Percentiles rank a stretch among this genome's conserved stretches.
Evolutionary conservation across 2,797 vertebrate genomes (phyloP).

Genomic region (Lacerta viridis): DNA sequence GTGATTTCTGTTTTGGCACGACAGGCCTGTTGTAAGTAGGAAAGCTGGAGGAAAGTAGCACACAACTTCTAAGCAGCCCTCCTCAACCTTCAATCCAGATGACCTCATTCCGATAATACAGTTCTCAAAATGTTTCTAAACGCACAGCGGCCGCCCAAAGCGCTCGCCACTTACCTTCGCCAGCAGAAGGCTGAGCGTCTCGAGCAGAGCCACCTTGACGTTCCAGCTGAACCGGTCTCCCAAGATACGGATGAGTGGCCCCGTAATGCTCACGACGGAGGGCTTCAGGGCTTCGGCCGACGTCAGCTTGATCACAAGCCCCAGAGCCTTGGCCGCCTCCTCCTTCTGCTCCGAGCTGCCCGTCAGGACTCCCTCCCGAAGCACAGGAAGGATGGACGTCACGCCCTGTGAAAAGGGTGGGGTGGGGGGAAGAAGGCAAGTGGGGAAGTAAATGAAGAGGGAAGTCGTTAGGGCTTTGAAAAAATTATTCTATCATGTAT

Average conservation of each 20-base stretch:
- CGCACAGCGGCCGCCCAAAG: neutral
- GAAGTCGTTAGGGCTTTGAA: neutral
- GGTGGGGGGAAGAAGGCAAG: neutral
- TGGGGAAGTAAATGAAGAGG: neutral
- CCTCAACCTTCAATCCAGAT: constrained; percentile 22
- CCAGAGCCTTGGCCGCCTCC: constrained; percentile 95
- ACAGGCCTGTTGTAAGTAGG: neutral
- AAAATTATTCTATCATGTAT: too few species aligned
- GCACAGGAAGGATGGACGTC: constrained; percentile 94
- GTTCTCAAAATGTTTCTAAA: constrained; percentile 1
- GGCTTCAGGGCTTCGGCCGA: constrained; percentile 95
- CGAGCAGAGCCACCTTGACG: constrained; percentile 95
- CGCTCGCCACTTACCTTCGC: constrained; percentile 86
- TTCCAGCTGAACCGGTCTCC: constrained; percentile 97
- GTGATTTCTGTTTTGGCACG: neutral
- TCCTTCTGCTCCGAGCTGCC: constrained; percentile 98
- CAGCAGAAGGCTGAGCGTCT: constrained; percentile 94
- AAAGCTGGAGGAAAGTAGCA: neutral
- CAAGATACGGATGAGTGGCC: constrained; percentile 96
- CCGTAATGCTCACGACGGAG: constrained; percentile 96
- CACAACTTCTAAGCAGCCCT: neutral
- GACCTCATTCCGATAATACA: constrained; percentile 22
- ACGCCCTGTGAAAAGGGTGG: constrained; percentile 87
- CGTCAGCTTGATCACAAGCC: constrained; percentile 93
- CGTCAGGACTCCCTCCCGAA: constrained; percentile 95